Base-by-base conservation (phyloP, 1,140 invertebrate genomes). In the Vanessa atalanta region DNA sequence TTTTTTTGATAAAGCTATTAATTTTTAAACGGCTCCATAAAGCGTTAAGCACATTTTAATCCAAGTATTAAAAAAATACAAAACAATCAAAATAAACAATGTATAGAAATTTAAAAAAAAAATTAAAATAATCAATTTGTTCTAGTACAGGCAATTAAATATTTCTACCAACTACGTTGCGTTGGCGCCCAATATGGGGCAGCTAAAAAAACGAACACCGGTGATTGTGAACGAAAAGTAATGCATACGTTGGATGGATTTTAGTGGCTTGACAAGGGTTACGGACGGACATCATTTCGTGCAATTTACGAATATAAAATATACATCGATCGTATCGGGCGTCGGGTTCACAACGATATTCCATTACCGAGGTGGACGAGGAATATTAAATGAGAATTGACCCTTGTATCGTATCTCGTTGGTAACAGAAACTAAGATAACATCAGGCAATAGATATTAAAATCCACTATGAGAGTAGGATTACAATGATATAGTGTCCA, bases 271-370 rank as follows among this genome's bases (percentile, higher is more conserved):
- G 87, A 88, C 86, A 83, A 82, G 86, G 86, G 86, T 86, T 75
- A 77, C 82, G 77, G 83, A 23, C 53, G 53, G 80, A 75, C 83
- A 86, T 89, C 86, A 89, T 88, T 88, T 80, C 76, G 83, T 78
- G 82, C 88, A 87, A 89, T 90, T 89, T 89, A 82, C 87, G 77
- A 82, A 88, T 88, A 89, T 92, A 92, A 89, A 90, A 89, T 88
- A 90, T 88, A 87, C 83, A 90, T 88, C 83, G 83, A 90, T 88
- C 80, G 79, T 79, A 75, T 72, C 70, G 73, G 79, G 78, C 82
- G 80, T 76, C 81, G 76, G 73, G 71, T 76, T 85, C 89, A 89
- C 88, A 91, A 73, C 86, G 87, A 86, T 91, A 89, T 92, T 89
- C 88, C 90, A 92, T 92, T 92, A 92, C 82, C 67, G 79, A 80